phyloP scores from a whole-genome alignment of 2,113 vertebrate species.

The Epinephelus cyanopodus region DNA sequence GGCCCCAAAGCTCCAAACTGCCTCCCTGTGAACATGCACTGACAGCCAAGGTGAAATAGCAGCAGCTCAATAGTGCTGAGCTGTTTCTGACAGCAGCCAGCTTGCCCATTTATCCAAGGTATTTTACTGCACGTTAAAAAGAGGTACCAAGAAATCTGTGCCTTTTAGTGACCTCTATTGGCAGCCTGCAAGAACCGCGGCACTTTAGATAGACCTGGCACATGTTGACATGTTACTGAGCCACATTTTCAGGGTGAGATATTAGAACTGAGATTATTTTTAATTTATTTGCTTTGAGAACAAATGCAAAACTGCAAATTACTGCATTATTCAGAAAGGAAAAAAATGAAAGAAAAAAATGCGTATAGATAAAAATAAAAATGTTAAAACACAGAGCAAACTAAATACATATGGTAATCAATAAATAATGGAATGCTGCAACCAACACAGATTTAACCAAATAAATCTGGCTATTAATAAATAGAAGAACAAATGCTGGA shows the following conservation, averaged over 20 bases:
- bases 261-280: neutral
- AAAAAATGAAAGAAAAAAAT: neutral
- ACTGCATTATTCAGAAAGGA: neutral
- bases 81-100: slow-evolving; percentile 18
- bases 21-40: slow-evolving; percentile 5
- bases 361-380: neutral
- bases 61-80: neutral
- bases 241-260: neutral
- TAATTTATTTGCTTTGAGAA: neutral
- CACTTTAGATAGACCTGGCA: neutral
- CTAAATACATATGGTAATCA: neutral
- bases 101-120: neutral
- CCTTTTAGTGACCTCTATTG: slow-evolving; percentile 41
- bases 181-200: slow-evolving; percentile 5
- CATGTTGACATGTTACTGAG: neutral
- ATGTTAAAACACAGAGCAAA: neutral
- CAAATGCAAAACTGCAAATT: neutral
- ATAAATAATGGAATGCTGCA: too few species aligned
- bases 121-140: neutral
- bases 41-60: slow-evolving; percentile 36
- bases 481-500: neutral
- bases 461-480: neutral
- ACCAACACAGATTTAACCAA: neutral
- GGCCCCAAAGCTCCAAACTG: slow-evolving; percentile 6
- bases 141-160: neutral